Evolutionary conservation across 2,797 vertebrate genomes (phyloP), one percentile per base, ranked within the genome.

Genomic region (Tarsius wallacei): DNA sequence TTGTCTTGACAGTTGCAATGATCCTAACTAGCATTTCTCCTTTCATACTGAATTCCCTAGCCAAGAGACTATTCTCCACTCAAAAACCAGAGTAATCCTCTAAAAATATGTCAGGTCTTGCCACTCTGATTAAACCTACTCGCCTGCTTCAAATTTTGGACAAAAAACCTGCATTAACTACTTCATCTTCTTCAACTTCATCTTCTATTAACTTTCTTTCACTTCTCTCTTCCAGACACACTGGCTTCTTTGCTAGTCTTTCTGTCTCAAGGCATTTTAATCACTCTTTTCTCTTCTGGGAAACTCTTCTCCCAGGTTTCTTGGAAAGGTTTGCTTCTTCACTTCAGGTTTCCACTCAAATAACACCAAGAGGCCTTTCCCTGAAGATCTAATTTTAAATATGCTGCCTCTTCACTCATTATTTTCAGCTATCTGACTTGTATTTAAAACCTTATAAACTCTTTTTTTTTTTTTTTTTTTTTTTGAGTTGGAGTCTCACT

Each of bases 341-440:
- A 22, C 49, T 70, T 94, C 12, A 57, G 8, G 21, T 57, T 4
- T 66, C 47, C 64, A 26, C 4, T 81, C 49, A 92, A 24, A 84
- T 59, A 84, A 77, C 13, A 47, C 47, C 2, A 55, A 51, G 81
- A 94, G 53, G 15, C 28, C 22, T n/a, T 85, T 77, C 13, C 13
- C 14, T 82, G 13, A 87, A 16, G 6, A 53, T 70, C 26, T 68
- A 78, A 87, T 68, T 93, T 96, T 55, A 85, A 10, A 90, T n/a
- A 86, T n/a, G 26, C 2, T 80, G 0, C 9, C 15, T 1, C 1
- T 55, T 87, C 22, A 61, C 14, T 36, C 8, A n/a, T 5, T 68
- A 11, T 53, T 21, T 53, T 86, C 71, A 31, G 68, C 42, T 53
- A 24, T 1, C 47, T 66, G 59, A 11, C 3, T 80, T 61, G 84